phyloP scores from a whole-genome alignment of 2,113 vertebrate species.

The Phycodurus eques region DNA sequence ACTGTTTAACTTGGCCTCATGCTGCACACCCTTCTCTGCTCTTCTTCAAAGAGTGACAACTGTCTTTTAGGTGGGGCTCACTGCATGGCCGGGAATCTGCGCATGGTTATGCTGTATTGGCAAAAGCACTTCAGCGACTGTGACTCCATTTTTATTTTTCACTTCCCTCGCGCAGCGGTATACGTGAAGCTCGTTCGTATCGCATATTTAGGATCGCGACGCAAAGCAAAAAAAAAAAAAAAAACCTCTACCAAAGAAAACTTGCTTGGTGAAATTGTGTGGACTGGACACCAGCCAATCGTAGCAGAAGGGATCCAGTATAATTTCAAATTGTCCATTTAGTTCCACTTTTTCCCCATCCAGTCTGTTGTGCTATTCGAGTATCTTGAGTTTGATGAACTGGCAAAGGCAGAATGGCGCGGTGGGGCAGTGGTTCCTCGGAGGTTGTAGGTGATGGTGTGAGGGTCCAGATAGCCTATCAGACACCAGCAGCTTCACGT shows the following conservation, averaged over 20 bases:
- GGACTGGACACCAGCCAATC: constrained; percentile 29
- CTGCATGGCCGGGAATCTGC: constrained; percentile 44
- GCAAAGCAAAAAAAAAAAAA: too few relatives aligned
- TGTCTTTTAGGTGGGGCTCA: constrained; percentile 29
- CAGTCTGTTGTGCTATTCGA: constrained; percentile 34
- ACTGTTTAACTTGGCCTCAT: constrained; percentile 65
- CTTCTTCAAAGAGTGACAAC: constrained; percentile 33
- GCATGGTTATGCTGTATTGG: constrained; percentile 12
- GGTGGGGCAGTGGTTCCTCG: constrained; percentile 58
- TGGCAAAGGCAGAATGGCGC: constrained; percentile 74
- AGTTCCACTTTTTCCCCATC: too few relatives aligned
- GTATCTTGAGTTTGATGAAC: constrained; percentile 63
- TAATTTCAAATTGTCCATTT: neutral
- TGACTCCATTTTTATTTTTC: too few relatives aligned
- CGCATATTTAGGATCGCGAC: too few relatives aligned
- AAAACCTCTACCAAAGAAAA: too few relatives aligned
- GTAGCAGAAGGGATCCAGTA: constrained; percentile 38
- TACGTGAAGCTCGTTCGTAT: too few relatives aligned
- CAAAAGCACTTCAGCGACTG: too few relatives aligned
- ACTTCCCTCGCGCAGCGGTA: too few relatives aligned
- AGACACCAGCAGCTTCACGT: constrained; percentile 71
- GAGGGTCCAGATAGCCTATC: constrained; percentile 52
- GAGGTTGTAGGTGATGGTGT: constrained; percentile 11
- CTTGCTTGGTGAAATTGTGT: neutral
- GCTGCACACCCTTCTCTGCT: constrained; percentile 32